Evolutionary conservation across 2,888 invertebrate genomes (phyloP).

Genomic region (Macrostomum cliftonense): DNA sequence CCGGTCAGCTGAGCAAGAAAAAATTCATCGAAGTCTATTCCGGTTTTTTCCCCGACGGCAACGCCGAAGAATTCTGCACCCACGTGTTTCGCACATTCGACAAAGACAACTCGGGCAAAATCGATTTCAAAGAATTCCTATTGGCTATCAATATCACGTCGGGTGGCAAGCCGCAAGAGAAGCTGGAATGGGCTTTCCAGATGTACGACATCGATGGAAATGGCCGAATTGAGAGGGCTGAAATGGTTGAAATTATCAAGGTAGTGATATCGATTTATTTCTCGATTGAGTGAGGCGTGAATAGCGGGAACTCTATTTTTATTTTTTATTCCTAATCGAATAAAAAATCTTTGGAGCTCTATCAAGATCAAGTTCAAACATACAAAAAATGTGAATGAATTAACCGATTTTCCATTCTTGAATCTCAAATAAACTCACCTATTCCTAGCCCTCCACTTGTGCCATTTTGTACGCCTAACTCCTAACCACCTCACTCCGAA

Average conservation of each 20-base stretch:
- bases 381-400: too few species aligned
- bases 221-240: constrained; percentile 34
- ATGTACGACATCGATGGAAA: constrained; percentile 39
- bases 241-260: constrained; percentile 36
- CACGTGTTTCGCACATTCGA: constrained; percentile 95
- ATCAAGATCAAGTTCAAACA: too few species aligned
- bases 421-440: too few species aligned
- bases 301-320: too few species aligned
- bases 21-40: constrained; percentile 98
- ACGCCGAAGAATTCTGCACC: constrained; percentile 90
- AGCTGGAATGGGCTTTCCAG: constrained; percentile 36
- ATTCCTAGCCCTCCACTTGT: too few species aligned
- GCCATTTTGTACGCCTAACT: too few species aligned
- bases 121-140: constrained; percentile 38
- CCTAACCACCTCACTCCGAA: too few species aligned
- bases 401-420: too few species aligned
- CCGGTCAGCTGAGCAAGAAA: constrained; percentile 77
- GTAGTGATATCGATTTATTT: constrained; percentile 18
- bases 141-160: constrained; percentile 38
- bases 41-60: constrained; percentile 94
- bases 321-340: too few species aligned
- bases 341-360: too few species aligned
- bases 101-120: constrained; percentile 35
- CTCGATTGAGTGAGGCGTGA: too few species aligned
- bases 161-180: constrained; percentile 33